These are phyloP conservation scores for Phaethornis superciliosus DNA, from an alignment of 2,113 vertebrate species.

Conservation along the genomic window DNA sequence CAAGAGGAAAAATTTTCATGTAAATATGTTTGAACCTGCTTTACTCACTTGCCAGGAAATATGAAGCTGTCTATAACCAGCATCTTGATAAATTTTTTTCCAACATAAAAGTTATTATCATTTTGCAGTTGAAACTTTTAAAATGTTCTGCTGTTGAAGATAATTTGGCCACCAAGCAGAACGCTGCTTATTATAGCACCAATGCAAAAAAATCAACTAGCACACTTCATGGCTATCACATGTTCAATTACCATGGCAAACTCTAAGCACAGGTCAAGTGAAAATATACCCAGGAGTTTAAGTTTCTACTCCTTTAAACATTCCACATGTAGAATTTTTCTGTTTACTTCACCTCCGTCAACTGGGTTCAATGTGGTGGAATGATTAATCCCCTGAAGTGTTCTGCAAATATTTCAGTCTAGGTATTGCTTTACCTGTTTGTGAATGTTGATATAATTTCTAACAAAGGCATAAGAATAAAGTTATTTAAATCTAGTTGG, in stretches of 20 bases:
- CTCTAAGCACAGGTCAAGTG: slow-evolving; percentile 64
- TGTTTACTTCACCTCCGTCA: slow-evolving; percentile 55
- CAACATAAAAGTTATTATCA: not conserved
- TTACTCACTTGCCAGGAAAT: slow-evolving; percentile 56
- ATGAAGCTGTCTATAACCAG: not conserved
- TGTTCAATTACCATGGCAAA: slow-evolving; percentile 48
- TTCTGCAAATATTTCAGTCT: slow-evolving; percentile 6
- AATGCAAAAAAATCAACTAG: not conserved
- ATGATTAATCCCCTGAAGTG: slow-evolving; percentile 22
- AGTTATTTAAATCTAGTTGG: not conserved
- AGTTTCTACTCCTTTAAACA: slow-evolving; percentile 49
- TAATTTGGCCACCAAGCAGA: slow-evolving; percentile 39
- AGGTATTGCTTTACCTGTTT: not conserved
- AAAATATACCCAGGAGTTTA: slow-evolving; percentile 59
- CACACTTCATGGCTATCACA: slow-evolving; percentile 41
- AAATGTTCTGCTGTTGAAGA: not conserved
- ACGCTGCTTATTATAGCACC: slow-evolving; percentile 11
- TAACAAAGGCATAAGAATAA: not conserved
- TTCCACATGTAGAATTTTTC: slow-evolving; percentile 64
- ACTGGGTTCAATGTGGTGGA: slow-evolving; percentile 12
- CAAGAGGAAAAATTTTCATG: slow-evolving; percentile 22
- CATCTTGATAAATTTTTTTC: slow-evolving; percentile 33
- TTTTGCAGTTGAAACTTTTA: slow-evolving; percentile 26
- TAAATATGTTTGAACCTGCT: slow-evolving; percentile 32
- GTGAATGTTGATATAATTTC: not conserved